These are phyloP conservation scores for Aphelinus certus DNA, from an alignment of 1,140 invertebrate species.

Conservation along the genomic window DNA sequence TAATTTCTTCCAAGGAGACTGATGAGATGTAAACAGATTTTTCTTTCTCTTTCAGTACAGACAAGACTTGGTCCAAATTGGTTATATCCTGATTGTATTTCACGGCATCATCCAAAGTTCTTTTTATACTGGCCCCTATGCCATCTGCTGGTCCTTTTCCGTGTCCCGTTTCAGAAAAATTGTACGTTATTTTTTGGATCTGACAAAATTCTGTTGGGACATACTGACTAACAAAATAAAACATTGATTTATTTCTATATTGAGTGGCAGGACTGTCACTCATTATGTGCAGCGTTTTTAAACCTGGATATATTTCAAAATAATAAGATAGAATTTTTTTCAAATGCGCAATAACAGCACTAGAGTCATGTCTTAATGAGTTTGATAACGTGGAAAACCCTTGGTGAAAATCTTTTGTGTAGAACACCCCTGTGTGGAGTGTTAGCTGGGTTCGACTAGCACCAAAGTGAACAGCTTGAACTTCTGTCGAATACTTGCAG, in stretches of 20 bases:
- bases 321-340: slow-evolving; percentile 12
- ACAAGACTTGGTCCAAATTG: neutral
- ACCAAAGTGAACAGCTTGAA: slow-evolving; percentile 53
- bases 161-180: slow-evolving; percentile 23
- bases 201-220: neutral
- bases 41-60: too few species aligned
- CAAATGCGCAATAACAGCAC: slow-evolving; percentile 16
- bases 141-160: slow-evolving; percentile 28
- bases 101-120: slow-evolving; percentile 3
- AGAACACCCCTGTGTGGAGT: slow-evolving; percentile 9
- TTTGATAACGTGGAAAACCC: slow-evolving; percentile 20
- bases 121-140: slow-evolving; percentile 18
- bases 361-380: slow-evolving; percentile 22
- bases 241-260: slow-evolving; percentile 48
- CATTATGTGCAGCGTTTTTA: slow-evolving; percentile 46
- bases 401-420: neutral
- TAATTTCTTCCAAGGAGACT: too few species aligned
- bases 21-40: too few species aligned
- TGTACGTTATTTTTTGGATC: slow-evolving; percentile 28
- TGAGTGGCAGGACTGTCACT: slow-evolving; percentile 51
- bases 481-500: slow-evolving; percentile 52
- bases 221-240: slow-evolving; percentile 36
- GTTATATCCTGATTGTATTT: slow-evolving; percentile 13
- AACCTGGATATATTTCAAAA: slow-evolving; percentile 6
- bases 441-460: slow-evolving; percentile 28